Percentiles rank a stretch among this genome's conserved stretches.
Evolutionary conservation across 2,113 vertebrate genomes (phyloP).

Genomic region (Sturnira hondurensis): DNA sequence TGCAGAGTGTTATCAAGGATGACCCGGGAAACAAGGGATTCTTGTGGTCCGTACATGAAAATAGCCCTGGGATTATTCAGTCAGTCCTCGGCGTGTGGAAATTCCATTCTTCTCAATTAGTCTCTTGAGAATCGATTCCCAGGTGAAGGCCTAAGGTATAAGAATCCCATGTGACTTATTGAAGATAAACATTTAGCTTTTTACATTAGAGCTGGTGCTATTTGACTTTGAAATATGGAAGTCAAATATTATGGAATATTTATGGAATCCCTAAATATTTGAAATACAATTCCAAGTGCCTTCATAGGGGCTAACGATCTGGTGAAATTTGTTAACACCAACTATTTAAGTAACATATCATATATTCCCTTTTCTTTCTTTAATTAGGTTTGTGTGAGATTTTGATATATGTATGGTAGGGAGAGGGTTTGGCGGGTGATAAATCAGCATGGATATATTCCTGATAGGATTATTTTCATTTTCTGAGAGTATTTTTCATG

Average conservation of each 20-base stretch:
- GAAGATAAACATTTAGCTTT: neutral
- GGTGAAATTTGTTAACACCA: neutral
- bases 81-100: neutral
- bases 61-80: neutral
- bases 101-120: slow-evolving; percentile 12
- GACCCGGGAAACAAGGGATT: neutral
- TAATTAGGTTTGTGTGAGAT: slow-evolving; percentile 15
- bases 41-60: neutral
- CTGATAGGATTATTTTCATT: neutral
- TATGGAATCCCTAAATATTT: too few relatives aligned
- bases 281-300: neutral
- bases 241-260: too few relatives aligned
- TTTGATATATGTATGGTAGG: neutral
- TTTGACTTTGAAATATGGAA: neutral
- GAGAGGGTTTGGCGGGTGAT: neutral
- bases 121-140: slow-evolving; percentile 4
- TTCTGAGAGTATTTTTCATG: slow-evolving; percentile 7
- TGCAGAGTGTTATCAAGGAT: too few relatives aligned
- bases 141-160: neutral
- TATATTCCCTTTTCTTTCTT: neutral
- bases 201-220: neutral
- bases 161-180: neutral
- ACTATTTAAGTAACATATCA: neutral
- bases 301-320: neutral
- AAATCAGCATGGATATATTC: neutral